Conservation (phyloP, 2,888 invertebrate species). For the Chaetogeoica ovagalla region DNA sequence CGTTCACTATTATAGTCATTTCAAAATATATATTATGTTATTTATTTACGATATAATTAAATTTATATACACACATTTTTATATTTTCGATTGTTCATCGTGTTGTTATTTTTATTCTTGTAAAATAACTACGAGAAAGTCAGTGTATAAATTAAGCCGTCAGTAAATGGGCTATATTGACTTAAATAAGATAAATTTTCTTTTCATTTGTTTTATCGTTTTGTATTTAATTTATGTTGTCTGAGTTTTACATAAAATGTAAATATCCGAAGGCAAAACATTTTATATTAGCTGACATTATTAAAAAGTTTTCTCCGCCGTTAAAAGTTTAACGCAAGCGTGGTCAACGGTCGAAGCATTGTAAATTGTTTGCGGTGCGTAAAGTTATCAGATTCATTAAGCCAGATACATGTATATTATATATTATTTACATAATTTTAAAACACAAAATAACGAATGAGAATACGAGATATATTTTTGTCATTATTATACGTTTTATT, state of each 20-base stretch:
- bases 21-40: too few species aligned
- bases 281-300: constrained; percentile 16
- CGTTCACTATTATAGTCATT: too few species aligned
- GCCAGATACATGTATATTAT: neutral
- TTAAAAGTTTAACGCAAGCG: constrained; percentile 13
- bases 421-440: neutral
- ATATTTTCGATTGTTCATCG: too few species aligned
- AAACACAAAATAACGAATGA: neutral
- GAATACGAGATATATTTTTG: neutral
- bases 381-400: constrained; percentile 25
- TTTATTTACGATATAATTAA: too few species aligned
- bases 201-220: neutral
- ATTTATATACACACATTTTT: too few species aligned
- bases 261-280: constrained; percentile 11
- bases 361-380: neutral
- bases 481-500: constrained; percentile 2
- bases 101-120: too few species aligned
- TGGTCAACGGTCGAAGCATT: neutral
- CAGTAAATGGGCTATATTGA: too few species aligned
- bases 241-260: constrained; percentile 17
- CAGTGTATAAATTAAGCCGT: too few species aligned
- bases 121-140: too few species aligned
- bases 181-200: neutral
- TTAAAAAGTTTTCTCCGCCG: neutral
- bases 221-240: constrained; percentile 7